phyloP scores from a whole-genome alignment of 2,888 invertebrate genomes.

The Deroplatys truncata region DNA sequence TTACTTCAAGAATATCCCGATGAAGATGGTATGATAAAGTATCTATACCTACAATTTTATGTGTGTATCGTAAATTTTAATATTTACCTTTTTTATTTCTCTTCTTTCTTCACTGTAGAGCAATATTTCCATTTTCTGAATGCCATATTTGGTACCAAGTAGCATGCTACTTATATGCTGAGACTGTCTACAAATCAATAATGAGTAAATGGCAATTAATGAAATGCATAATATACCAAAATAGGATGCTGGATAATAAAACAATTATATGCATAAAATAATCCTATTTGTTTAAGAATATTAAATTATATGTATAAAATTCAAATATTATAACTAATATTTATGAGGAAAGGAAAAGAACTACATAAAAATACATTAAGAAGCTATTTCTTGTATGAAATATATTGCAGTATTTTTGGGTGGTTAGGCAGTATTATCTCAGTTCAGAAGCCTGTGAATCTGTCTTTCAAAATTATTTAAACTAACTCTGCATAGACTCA shows the following conservation, averaged over 20 bases:
- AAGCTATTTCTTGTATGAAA: no score
- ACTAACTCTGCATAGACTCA: no score
- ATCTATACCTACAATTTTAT: slow-evolving; percentile 27
- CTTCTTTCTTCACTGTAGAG: slow-evolving; percentile 10
- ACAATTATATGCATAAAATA: not conserved
- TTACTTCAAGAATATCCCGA: slow-evolving; percentile 34
- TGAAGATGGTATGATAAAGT: slow-evolving; percentile 35
- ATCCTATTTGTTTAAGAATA: not conserved
- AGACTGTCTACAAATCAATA: not conserved
- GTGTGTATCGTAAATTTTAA: slow-evolving; percentile 20
- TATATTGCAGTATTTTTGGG: no score
- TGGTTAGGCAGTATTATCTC: no score
- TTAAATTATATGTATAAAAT: no score
- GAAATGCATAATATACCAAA: not conserved
- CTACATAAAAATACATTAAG: no score
- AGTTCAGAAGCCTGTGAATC: no score
- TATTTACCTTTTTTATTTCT: slow-evolving; percentile 14
- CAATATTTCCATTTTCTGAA: slow-evolving; percentile 6
- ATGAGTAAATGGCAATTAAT: not conserved
- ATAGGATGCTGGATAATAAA: not conserved
- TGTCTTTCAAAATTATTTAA: no score
- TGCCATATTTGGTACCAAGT: not conserved
- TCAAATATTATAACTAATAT: no score
- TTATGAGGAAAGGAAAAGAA: no score
- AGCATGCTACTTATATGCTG: not conserved